Percentiles rank a stretch among this genome's conserved stretches.
Conservation (phyloP, 1,140 invertebrate species). For the Heliconius hermathena region DNA sequence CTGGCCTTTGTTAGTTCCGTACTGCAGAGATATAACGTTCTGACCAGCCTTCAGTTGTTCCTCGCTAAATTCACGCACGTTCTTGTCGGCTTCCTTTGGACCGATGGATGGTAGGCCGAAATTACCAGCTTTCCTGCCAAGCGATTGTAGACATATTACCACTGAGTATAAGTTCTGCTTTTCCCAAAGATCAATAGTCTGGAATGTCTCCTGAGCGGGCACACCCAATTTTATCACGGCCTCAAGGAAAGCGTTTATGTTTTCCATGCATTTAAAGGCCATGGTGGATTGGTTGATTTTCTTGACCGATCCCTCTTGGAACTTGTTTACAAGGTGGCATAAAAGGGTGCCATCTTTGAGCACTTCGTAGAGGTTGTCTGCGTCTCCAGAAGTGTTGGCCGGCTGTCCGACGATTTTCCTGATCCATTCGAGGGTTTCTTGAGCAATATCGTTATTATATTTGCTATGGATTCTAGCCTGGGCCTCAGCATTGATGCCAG, state of each 20-base stretch:
- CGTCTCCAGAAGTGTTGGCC: conserved; percentile 90
- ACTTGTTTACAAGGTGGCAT: conserved; percentile 91
- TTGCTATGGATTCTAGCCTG: conserved; percentile 92
- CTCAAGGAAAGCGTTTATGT: conserved; percentile 97
- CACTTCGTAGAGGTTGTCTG: conserved; percentile 94
- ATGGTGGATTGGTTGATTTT: conserved; percentile 93
- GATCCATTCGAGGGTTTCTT: conserved; percentile 96
- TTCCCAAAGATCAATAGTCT: conserved; percentile 98
- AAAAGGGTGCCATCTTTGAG: conserved; percentile 93
- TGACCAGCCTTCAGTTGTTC: conserved; percentile 95
- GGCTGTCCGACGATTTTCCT: conserved; percentile 90
- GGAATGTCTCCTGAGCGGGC: conserved; percentile 97
- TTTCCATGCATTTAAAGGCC: conserved; percentile 99
- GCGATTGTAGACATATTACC: conserved; percentile 95
- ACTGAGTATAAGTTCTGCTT: conserved; percentile 97
- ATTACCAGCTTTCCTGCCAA: conserved; percentile 96
- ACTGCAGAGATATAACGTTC: conserved; percentile 95
- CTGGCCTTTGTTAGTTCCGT: conserved; percentile 96
- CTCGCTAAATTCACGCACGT: conserved; percentile 93
- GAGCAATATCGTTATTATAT: conserved; percentile 95
- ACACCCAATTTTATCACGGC: conserved; percentile 94
- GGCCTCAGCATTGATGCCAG: conserved; percentile 77
- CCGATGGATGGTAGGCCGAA: conserved; percentile 94
- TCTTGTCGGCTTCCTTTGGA: conserved; percentile 96
- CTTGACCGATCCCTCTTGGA: conserved; percentile 91